Conservation (phyloP, 2,113 vertebrate genomes). For the Aldabrachelys gigantea region DNA sequence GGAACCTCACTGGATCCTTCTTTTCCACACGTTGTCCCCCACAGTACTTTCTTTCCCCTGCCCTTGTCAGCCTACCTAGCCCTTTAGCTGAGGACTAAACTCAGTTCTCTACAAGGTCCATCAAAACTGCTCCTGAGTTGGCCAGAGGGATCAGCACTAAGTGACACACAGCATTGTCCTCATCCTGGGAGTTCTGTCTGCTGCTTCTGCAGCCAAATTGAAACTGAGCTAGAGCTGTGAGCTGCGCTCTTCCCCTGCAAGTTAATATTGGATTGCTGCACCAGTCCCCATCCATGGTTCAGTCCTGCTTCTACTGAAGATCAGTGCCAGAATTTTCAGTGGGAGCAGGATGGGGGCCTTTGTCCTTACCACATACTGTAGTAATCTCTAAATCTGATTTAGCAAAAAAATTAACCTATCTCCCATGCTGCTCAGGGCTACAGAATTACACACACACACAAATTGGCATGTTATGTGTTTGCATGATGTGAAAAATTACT, state of each 20-base stretch:
- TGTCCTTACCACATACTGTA: background rate
- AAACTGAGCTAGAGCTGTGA: background rate
- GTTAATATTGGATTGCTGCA: background rate
- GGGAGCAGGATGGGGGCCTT: background rate
- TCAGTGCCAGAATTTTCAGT: background rate
- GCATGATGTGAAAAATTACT: background rate
- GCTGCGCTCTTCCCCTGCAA: background rate
- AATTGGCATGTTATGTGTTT: background rate
- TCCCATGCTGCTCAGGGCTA: background rate
- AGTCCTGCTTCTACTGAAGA: background rate
- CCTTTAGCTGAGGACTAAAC: background rate
- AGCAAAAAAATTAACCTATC: background rate
- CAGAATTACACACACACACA: background rate
- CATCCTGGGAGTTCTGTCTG: background rate
- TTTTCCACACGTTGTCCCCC: background rate
- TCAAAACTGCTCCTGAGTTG: rapidly evolving
- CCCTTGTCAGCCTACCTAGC: rapidly evolving
- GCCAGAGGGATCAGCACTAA: background rate
- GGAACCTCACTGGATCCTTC: background rate
- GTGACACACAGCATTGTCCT: background rate
- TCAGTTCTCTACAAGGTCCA: background rate
- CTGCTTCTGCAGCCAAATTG: background rate
- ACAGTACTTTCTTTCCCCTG: background rate
- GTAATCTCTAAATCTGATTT: conserved; percentile 32
- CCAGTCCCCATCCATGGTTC: rapidly evolving